Conservation (phyloP, 2,113 vertebrate genomes). For the Daubentonia madagascariensis region DNA sequence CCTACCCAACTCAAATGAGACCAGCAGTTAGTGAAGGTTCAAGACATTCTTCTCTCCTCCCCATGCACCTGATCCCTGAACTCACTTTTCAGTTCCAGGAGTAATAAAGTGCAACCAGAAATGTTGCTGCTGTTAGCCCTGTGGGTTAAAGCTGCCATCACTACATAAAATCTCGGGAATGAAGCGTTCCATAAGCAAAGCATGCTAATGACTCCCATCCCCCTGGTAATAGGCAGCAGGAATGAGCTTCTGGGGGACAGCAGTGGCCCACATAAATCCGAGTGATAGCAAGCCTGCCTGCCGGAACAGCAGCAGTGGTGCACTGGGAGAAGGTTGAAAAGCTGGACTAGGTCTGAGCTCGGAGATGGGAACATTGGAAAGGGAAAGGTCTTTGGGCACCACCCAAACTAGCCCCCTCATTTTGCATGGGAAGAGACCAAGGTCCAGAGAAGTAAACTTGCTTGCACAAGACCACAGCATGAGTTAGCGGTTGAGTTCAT, state of each 20-base stretch:
- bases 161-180: constrained; percentile 75
- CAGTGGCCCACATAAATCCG: constrained; percentile 58
- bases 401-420: not conserved
- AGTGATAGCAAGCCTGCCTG: not conserved
- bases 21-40: not conserved
- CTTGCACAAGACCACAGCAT: not conserved
- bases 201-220: constrained; percentile 74
- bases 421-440: not conserved
- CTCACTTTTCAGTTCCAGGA: constrained; percentile 23
- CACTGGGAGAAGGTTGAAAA: not conserved
- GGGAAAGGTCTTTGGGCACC: not conserved
- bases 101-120: constrained; percentile 77
- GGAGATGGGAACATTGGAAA: not conserved
- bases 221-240: constrained; percentile 72
- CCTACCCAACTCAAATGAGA: not conserved
- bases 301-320: not conserved
- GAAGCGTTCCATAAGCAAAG: constrained; percentile 81
- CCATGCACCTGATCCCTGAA: not conserved
- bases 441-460: not conserved
- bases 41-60: not conserved
- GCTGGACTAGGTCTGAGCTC: accelerated
- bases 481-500: not conserved
- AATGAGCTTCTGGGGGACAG: constrained; percentile 75
- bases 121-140: constrained; percentile 62
- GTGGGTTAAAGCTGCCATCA: constrained; percentile 74